phyloP scores from a whole-genome alignment of 2,888 invertebrate genomes.

The Ochlodes sylvanus region DNA sequence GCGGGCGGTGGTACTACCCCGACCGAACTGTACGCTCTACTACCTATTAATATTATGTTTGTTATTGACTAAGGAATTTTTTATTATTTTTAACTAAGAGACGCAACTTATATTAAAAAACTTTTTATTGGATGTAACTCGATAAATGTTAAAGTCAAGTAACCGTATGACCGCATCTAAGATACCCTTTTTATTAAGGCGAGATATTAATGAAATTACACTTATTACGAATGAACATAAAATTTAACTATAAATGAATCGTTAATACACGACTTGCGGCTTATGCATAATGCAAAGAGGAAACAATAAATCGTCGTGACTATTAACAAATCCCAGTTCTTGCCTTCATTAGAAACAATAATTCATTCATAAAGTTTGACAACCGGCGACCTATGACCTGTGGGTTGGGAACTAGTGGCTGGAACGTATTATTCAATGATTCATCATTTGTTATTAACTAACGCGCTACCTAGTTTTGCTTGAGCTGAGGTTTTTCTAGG shows the following conservation, averaged over 20 bases:
- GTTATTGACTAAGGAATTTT: too few relatives aligned
- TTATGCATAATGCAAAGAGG: constrained; percentile 45
- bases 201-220: not conserved
- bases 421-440: not conserved
- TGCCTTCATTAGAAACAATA: constrained; percentile 42
- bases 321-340: constrained; percentile 46
- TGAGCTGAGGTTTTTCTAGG: too few relatives aligned
- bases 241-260: constrained; percentile 16
- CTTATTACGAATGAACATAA: constrained; percentile 8
- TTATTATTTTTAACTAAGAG: too few relatives aligned
- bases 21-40: too few relatives aligned
- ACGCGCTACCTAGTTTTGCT: not conserved
- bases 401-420: constrained; percentile 44
- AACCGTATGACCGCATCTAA: too few relatives aligned
- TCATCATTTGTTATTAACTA: not conserved
- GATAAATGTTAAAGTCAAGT: too few relatives aligned
- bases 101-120: too few relatives aligned
- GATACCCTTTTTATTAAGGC: too few relatives aligned
- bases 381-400: constrained; percentile 53
- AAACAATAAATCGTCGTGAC: constrained; percentile 50
- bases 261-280: constrained; percentile 30
- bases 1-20: too few relatives aligned
- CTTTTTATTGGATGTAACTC: too few relatives aligned
- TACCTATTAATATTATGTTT: too few relatives aligned
- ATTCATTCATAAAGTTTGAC: constrained; percentile 53